Evolutionary conservation across 2,113 vertebrate species (phyloP).

Genomic region (Upupa epops): DNA sequence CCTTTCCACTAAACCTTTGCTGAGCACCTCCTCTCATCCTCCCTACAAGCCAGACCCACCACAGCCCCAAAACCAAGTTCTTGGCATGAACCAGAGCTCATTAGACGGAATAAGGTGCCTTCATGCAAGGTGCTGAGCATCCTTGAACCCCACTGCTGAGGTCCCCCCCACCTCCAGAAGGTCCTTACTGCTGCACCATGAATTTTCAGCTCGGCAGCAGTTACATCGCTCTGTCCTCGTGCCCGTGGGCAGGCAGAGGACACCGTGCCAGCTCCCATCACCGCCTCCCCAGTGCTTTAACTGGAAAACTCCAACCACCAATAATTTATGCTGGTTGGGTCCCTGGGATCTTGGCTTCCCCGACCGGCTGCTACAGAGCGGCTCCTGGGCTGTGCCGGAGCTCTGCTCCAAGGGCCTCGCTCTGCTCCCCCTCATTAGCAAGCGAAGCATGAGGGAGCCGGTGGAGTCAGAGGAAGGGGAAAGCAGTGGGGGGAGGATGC

Average conservation of each 20-base stretch:
- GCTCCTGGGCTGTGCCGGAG: background rate
- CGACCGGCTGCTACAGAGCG: background rate
- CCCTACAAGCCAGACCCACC: background rate
- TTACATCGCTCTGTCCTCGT: accelerated
- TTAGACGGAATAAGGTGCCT: accelerated
- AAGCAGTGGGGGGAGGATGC: background rate
- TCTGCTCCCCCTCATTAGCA: background rate
- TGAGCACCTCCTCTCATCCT: accelerated
- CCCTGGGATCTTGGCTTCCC: background rate
- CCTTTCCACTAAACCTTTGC: background rate
- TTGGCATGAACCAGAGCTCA: accelerated
- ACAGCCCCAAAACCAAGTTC: accelerated
- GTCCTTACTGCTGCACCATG: background rate
- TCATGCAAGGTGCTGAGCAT: background rate
- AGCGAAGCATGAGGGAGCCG: background rate
- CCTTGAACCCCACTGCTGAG: background rate
- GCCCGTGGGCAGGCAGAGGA: background rate
- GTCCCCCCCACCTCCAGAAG: background rate
- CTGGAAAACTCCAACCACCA: background rate
- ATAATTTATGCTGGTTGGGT: background rate
- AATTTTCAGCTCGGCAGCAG: background rate
- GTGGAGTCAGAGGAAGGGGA: background rate
- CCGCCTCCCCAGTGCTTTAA: background rate
- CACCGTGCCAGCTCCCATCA: background rate
- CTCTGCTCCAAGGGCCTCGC: background rate